These are phyloP conservation scores for Drosophila saltans DNA, from an alignment of 1,140 invertebrate genomes.

Conservation along the genomic window DNA sequence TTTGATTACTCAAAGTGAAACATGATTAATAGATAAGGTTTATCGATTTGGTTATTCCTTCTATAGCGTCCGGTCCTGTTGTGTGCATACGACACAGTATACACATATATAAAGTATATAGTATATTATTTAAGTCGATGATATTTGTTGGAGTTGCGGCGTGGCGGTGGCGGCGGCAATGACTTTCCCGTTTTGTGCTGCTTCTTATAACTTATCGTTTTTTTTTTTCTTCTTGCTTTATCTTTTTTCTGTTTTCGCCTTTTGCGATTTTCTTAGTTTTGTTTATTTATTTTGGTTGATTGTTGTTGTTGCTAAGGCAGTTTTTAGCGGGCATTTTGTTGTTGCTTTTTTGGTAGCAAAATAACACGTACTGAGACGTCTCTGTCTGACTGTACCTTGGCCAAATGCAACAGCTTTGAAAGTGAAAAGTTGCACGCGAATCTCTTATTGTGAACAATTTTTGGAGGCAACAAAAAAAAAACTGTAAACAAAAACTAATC, in stretches of 20 bases:
- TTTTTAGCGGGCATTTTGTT: conserved; percentile 14
- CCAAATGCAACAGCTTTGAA: conserved; percentile 27
- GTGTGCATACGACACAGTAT: no score
- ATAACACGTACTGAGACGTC: conserved; percentile 9
- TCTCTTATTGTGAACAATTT: conserved; percentile 13
- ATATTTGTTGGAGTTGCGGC: background rate
- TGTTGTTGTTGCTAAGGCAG: conserved; percentile 29
- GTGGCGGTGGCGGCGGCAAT: background rate
- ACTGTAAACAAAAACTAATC: no score
- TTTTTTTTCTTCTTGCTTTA: background rate
- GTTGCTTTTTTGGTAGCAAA: conserved; percentile 3
- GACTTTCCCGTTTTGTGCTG: background rate
- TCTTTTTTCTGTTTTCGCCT: background rate
- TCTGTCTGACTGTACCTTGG: conserved; percentile 14
- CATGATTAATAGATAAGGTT: no score
- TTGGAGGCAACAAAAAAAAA: conserved; percentile 4
- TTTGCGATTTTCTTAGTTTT: conserved; percentile 21
- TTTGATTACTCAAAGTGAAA: no score
- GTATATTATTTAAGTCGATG: no score
- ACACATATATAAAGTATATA: no score
- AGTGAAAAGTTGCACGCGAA: conserved; percentile 27
- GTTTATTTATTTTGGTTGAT: conserved; percentile 38
- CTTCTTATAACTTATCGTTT: background rate
- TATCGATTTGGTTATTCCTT: no score
- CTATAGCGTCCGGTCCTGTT: no score